These are phyloP conservation scores for Pheosia gnoma DNA, from an alignment of 2,888 invertebrate genomes.

Conservation along the genomic window DNA sequence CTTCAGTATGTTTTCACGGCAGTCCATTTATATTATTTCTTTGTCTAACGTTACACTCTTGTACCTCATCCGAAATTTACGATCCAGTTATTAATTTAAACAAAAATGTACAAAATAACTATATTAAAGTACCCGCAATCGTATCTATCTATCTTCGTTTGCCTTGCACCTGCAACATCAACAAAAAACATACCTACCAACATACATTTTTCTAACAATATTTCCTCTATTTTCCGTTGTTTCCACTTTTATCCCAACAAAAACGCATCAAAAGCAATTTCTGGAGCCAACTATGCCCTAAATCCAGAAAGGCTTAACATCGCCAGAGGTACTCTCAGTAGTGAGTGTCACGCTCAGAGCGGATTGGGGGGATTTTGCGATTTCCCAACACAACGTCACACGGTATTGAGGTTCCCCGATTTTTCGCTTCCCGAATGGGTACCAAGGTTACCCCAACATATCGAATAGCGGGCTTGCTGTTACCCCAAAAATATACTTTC, in stretches of 20 bases:
- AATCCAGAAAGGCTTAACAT: constrained; percentile 57
- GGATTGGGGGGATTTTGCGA: constrained; percentile 61
- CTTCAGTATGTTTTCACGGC: too few species aligned
- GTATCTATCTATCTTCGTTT: too few species aligned
- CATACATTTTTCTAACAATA: background rate
- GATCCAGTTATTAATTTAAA: too few species aligned
- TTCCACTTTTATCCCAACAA: constrained; percentile 26
- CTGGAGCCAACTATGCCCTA: constrained; percentile 49
- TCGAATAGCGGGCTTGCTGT: constrained; percentile 21
- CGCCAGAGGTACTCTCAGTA: constrained; percentile 49
- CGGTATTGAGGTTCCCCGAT: constrained; percentile 44
- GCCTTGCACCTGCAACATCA: too few species aligned
- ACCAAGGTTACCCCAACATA: constrained; percentile 48
- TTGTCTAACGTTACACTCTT: too few species aligned
- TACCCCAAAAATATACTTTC: constrained; percentile 33
- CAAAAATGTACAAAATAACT: too few species aligned
- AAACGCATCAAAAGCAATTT: constrained; percentile 47
- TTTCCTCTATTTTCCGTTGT: constrained; percentile 8
- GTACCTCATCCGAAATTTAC: too few species aligned
- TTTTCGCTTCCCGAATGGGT: constrained; percentile 47
- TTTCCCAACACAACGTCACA: constrained; percentile 58
- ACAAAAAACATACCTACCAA: background rate
- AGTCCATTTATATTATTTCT: too few species aligned
- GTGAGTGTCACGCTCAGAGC: constrained; percentile 55
- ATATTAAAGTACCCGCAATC: too few species aligned